These are phyloP conservation scores for Notechis scutatus DNA, from an alignment of 2,113 vertebrate genomes.

Conservation along the genomic window DNA sequence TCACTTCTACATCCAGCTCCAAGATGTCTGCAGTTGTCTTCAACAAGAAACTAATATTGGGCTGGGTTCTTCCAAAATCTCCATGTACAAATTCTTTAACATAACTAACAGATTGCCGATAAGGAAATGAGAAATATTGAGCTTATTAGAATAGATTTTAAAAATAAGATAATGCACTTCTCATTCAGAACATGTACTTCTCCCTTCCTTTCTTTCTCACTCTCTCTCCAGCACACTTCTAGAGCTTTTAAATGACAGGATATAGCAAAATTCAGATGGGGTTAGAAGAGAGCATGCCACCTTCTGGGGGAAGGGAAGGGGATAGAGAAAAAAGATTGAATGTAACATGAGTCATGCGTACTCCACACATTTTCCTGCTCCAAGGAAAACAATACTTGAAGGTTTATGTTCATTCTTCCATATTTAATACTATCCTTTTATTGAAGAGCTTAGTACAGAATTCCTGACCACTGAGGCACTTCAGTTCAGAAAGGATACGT, in stretches of 20 bases:
- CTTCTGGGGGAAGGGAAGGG: too few relatives aligned
- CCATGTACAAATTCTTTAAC: conserved; percentile 98
- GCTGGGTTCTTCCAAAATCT: conserved; percentile 95
- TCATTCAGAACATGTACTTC: neutral
- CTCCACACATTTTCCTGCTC: neutral
- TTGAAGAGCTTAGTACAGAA: neutral
- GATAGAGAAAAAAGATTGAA: neutral
- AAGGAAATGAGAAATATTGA: conserved; percentile 60
- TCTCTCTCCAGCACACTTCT: neutral
- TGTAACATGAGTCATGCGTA: neutral
- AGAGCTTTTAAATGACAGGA: neutral
- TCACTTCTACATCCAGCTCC: conserved; percentile 95
- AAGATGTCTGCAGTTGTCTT: conserved; percentile 87
- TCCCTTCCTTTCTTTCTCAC: neutral
- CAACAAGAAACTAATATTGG: conserved; percentile 87
- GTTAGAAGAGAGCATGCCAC: neutral
- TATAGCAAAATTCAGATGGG: neutral
- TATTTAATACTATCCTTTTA: neutral
- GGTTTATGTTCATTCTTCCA: neutral
- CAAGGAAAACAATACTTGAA: neutral
- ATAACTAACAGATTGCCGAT: conserved; percentile 76
- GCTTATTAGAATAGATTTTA: neutral
- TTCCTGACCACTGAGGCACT: neutral
- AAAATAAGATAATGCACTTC: neutral
- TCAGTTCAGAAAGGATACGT: conserved; percentile 82